Base-by-base conservation (phyloP, 2,113 vertebrate genomes). In the Perccottus glenii region DNA sequence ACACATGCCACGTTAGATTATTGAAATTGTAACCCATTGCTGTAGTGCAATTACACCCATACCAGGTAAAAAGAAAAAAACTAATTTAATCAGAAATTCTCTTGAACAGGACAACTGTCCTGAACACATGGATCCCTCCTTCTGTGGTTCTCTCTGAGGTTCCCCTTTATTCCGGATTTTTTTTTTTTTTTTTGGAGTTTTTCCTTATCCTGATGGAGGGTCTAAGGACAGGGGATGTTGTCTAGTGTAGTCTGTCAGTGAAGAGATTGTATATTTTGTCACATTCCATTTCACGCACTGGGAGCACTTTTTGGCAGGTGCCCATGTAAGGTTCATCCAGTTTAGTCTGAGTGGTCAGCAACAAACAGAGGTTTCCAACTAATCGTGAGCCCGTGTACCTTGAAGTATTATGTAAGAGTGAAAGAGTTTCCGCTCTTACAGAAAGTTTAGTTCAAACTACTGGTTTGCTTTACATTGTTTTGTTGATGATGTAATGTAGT, bases 251-350 rank as follows among this genome's bases (percentile, higher is more conserved):
- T n/a, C n/a, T n/a, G n/a, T n/a, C n/a, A n/a, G 69, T 9, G 60
- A 61, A n/a, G 66, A 70, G 57, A 44, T 73, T 60, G 38, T 67
- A 6, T 3, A 4, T 60, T 43, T 56, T 72, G 66, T 73, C 70
- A 71, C 83, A 82, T 86, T 84, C 74, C 75, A 75, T 75, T 75
- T 76, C 60, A 49, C 68, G 27, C n/a, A n/a, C 67, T 5, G 9
- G 67, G 53, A 42, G 38, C 14, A 9, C n/a, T 52, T 77, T 73
- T 81, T 87, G 77, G 74, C 82, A 72, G 67, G 44, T 5, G 15
- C 9, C 77, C 82, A 77, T 65, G 82, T 87, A 47, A 78, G 66
- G 85, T 81, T 87, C 44, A 40, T 36, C 57, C 52, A 14, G 82
- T 85, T 89, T 67, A 64, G 58, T 78, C 82, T 60, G 75, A 59